Base-by-base conservation (phyloP, 2,888 invertebrate genomes). In the Osmoderma eremita region DNA sequence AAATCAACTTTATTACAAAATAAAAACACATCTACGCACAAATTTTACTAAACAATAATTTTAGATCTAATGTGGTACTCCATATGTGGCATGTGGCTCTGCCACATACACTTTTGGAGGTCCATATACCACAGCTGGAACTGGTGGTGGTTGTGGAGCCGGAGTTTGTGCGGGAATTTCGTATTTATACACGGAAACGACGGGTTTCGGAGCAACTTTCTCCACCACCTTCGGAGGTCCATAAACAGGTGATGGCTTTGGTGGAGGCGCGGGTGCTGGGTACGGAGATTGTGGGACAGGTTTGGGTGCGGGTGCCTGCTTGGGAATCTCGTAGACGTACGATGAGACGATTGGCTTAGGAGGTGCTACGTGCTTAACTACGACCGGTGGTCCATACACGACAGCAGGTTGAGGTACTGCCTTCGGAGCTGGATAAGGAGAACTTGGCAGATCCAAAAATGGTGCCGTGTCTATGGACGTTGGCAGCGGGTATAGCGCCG, bases 341-440 rank as follows among this genome's bases (percentile, higher is more conserved):
- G 24, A 30, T 5, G 58, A 15, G 30, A 45, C 30, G 6, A 61
- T 1, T 5, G 50, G 50, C 24, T 51, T 51, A 2, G 22, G 30
- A 3, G 58, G 58, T 12, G 17, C 22, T 30, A 39, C 42, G 17
- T 2, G 36, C 24, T 45, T 58, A 8, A 12, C 17, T 45, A n/a
- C 17, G 0, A 61, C 58, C 3, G 65, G 65, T 38, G 58, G 56
- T 49, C 65, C 65, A 20, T 65, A 65, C 2, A 56, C 45, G 1
- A 20, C 13, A 5, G 63, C 63, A 10, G 50, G 63, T 53, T 38
- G 15, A 2, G 63, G 51, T 30, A 42, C 18, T 18, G 62, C n/a
- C 18, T 13, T 18, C 15, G 13, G 15, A 10, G 45, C 45, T 2
- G 45, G 45, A 45, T 45, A 45, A 1, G 45, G 45, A 13, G 61